Conservation (phyloP, 2,888 invertebrate genomes). For the Punctoribates punctum region DNA sequence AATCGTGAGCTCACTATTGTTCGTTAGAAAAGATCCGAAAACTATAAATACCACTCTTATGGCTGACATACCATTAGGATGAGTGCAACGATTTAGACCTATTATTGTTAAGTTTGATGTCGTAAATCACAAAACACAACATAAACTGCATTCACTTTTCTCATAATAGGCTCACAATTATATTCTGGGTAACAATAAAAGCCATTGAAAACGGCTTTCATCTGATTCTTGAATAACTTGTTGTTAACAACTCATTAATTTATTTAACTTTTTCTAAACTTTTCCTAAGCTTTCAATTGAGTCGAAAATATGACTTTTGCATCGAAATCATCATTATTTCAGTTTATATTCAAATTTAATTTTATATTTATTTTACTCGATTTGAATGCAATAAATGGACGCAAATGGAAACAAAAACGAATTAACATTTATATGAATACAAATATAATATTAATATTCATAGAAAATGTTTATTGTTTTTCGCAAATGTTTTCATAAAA, state of each 20-base stretch:
- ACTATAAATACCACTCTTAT: slow-evolving; percentile 27
- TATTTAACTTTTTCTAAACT: background rate
- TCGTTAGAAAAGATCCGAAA: background rate
- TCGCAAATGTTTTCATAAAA: too few relatives aligned
- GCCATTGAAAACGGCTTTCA: background rate
- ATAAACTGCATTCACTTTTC: background rate
- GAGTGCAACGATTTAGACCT: slow-evolving; percentile 33
- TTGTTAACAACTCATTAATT: slow-evolving; percentile 18
- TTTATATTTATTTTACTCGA: too few relatives aligned
- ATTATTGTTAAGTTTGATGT: slow-evolving; percentile 26
- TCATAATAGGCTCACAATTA: background rate
- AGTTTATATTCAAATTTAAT: too few relatives aligned
- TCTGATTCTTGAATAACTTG: background rate
- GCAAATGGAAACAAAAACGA: too few relatives aligned
- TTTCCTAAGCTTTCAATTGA: background rate
- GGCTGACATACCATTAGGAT: slow-evolving; percentile 22
- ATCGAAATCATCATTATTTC: too few relatives aligned
- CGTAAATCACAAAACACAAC: slow-evolving; percentile 27
- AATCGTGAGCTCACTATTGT: slow-evolving; percentile 12
- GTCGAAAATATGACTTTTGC: background rate
- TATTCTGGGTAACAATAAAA: background rate
- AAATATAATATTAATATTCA: too few relatives aligned
- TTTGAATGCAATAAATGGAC: too few relatives aligned
- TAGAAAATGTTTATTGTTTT: too few relatives aligned
- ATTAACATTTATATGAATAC: too few relatives aligned